These are phyloP conservation scores for Acropora tenuis DNA, from an alignment of 64 coral and sea anemone genomes.

Conservation along the genomic window DNA sequence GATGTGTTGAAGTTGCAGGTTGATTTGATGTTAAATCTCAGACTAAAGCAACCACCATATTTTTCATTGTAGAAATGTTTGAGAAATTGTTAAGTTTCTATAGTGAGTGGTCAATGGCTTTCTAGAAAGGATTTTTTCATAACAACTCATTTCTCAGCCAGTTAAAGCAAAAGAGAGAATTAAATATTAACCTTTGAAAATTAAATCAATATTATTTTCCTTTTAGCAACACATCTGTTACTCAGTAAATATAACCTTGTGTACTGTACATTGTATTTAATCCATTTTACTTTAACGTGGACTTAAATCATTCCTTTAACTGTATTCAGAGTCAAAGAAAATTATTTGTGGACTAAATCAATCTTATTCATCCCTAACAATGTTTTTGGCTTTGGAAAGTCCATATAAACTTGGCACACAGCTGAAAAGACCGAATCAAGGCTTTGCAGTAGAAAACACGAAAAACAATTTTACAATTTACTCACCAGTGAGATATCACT, in stretches of 20 bases:
- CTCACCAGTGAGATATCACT: conserved; percentile 3
- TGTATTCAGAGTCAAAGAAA: too few species aligned
- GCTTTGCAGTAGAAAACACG: conserved; percentile 47
- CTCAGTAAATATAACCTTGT: not conserved
- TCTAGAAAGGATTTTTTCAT: not conserved
- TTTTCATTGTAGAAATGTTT: too few species aligned
- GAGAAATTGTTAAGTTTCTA: too few species aligned
- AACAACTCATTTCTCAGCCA: not conserved
- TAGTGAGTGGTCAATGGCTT: too few species aligned
- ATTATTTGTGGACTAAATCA: too few species aligned
- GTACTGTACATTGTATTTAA: not conserved
- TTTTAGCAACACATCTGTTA: conserved; percentile 28
- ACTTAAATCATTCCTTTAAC: too few species aligned
- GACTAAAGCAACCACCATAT: not conserved
- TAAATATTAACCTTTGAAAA: conserved; percentile 39
- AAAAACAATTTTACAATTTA: conserved; percentile 62
- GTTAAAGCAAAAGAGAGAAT: not conserved
- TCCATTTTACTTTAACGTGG: not conserved
- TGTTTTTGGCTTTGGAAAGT: conserved; percentile 38
- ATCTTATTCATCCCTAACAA: not conserved
- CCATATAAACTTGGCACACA: conserved; percentile 56
- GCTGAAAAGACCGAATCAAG: conserved; percentile 42
- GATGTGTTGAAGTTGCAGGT: not conserved
- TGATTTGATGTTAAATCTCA: not conserved
- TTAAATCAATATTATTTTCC: not conserved